Evolutionary conservation across 2,797 vertebrate genomes (phyloP).

Genomic region (Ibycter americanus): DNA sequence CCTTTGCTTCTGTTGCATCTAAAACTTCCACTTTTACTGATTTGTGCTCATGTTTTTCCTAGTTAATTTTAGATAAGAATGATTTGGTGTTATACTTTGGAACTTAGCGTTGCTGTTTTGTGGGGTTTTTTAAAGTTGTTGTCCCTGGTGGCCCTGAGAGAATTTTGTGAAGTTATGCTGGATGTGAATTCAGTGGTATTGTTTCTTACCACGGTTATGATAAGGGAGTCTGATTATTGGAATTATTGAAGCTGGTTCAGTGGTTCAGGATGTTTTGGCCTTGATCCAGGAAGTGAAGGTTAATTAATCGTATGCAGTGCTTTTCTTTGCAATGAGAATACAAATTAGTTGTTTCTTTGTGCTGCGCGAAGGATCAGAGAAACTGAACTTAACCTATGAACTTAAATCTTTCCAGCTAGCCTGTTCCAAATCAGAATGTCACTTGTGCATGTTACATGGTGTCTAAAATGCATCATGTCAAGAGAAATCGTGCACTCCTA

Average conservation of each 20-base stretch:
- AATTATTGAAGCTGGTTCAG: background rate
- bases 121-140: background rate
- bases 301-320: background rate
- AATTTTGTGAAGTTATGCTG: background rate
- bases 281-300: background rate
- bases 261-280: background rate
- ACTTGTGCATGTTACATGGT: constrained; percentile 47
- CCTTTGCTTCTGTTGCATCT: background rate
- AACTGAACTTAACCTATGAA: constrained; percentile 47
- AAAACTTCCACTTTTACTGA: background rate
- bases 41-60: accelerated
- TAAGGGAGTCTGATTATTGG: background rate
- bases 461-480: constrained; percentile 37
- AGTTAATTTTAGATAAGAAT: background rate
- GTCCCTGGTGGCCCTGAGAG: background rate
- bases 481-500: constrained; percentile 29
- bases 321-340: background rate
- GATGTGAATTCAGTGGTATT: background rate
- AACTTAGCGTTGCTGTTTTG: background rate
- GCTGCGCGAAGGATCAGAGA: constrained; percentile 6
- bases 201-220: background rate
- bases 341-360: background rate
- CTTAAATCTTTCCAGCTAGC: constrained; percentile 49
- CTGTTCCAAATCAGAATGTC: constrained; percentile 45
- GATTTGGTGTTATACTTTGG: accelerated